These are phyloP conservation scores for Poecilia wingei DNA, from an alignment of 2,797 vertebrate genomes.

Conservation along the genomic window DNA sequence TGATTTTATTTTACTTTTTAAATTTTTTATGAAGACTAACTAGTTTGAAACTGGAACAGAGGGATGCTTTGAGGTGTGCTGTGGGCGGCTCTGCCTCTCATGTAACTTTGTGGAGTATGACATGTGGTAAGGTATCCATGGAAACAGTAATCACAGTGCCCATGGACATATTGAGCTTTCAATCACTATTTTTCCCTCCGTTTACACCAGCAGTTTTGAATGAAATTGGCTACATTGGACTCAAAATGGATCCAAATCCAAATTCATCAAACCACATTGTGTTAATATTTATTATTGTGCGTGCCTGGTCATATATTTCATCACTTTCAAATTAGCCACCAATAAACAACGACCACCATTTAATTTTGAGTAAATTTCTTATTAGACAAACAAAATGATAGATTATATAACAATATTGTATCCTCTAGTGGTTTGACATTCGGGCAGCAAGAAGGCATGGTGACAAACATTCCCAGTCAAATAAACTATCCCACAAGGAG, in stretches of 20 bases:
- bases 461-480: neutral
- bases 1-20: neutral
- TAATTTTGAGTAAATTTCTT: neutral
- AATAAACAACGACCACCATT: neutral
- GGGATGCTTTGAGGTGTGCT: neutral
- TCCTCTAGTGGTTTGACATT: neutral
- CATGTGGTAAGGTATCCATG: slow-evolving; percentile 7
- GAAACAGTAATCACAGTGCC: slow-evolving; percentile 10
- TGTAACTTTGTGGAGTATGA: neutral
- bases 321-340: neutral
- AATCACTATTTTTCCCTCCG: neutral
- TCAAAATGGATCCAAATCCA: neutral
- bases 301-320: neutral
- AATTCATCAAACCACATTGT: neutral
- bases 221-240: neutral
- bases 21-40: neutral
- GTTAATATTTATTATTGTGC: neutral
- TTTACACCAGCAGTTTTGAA: neutral
- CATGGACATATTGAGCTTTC: slow-evolving; percentile 4
- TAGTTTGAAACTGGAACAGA: neutral
- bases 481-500: neutral
- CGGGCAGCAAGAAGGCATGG: neutral
- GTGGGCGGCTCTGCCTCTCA: neutral
- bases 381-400: slow-evolving; percentile 1
- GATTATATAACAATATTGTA: neutral